Base-by-base conservation (phyloP, 2,888 invertebrate species). In the Caenorhabditis sp. region DNA sequence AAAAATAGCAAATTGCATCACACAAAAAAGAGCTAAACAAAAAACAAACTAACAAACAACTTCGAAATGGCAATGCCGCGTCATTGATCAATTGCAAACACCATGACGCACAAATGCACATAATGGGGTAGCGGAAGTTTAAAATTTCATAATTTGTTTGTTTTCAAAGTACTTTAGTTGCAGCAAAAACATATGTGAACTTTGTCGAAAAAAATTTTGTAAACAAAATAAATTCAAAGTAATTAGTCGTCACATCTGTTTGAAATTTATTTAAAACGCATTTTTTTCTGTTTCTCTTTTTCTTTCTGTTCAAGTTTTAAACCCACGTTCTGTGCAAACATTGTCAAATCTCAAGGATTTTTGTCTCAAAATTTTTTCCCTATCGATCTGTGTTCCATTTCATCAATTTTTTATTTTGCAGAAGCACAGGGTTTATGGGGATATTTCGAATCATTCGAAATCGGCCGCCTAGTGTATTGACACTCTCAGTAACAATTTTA, bases 401-500 rank as follows among this genome's bases (percentile, higher is more conserved):
- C 54, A 26, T n/a, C 23, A 56, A 27, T 17, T 23, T 23, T 26
- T 58, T 58, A 26, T 23, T 3, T 21, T 17, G 17, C 17, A 56
- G 56, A 56, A 3, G 20, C 14, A 62, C 43, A 31, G n/a, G 23
- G 26, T 56, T 58, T 21, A 72, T 72, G 67, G 65, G 59, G 59
- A 65, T 65, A 36, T 68, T 62, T 52, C 64, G 65, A 50, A 68
- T 65, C 26, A 54, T 59, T 54, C 64, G 64, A 56, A 38, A 67
- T 57, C 56, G 50, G 50, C 23, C 54, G 38, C 71, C 71, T 14
- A 60, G 38, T 50, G 65, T 63, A 49, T 57, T 72, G n/a, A 72
- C 72, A 1, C 59, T 72, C 49, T 50, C 54, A 17, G 72, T 72
- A 26, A 72, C 68, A 2, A 68, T 72, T 36, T 54, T 52, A n/a